phyloP scores from a whole-genome alignment of 2,888 invertebrate genomes.

The Pyralis farinalis region DNA sequence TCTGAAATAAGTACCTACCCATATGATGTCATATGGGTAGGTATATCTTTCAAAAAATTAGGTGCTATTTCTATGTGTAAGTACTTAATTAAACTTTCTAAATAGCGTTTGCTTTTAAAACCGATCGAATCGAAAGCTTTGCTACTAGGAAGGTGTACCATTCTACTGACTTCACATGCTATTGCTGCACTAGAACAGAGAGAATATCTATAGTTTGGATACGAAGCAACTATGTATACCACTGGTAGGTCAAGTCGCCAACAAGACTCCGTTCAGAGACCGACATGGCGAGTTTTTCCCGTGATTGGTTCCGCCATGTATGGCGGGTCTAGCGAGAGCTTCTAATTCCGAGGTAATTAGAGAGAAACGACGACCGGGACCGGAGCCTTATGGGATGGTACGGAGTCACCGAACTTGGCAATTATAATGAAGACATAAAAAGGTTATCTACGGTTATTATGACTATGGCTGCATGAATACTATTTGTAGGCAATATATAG shows the following conservation, averaged over 20 bases:
- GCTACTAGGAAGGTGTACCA: neutral
- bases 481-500: no score
- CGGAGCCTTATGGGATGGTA: constrained; percentile 26
- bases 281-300: constrained; percentile 45
- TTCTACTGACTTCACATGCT: neutral
- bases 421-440: constrained; percentile 39
- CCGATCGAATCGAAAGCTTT: neutral
- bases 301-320: constrained; percentile 22
- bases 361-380: constrained; percentile 56
- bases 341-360: constrained; percentile 60
- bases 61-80: no score
- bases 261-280: neutral
- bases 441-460: no score
- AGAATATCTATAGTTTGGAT: neutral
- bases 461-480: neutral
- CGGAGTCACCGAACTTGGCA: constrained; percentile 37
- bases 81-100: no score
- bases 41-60: no score
- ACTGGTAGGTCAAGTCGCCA: constrained; percentile 4
- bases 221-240: constrained; percentile 5
- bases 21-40: no score
- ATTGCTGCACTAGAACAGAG: neutral
- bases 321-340: constrained; percentile 45
- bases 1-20: no score
- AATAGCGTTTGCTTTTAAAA: neutral